Conservation (phyloP, 2,113 vertebrate genomes). For the Mastomys natalensis region DNA sequence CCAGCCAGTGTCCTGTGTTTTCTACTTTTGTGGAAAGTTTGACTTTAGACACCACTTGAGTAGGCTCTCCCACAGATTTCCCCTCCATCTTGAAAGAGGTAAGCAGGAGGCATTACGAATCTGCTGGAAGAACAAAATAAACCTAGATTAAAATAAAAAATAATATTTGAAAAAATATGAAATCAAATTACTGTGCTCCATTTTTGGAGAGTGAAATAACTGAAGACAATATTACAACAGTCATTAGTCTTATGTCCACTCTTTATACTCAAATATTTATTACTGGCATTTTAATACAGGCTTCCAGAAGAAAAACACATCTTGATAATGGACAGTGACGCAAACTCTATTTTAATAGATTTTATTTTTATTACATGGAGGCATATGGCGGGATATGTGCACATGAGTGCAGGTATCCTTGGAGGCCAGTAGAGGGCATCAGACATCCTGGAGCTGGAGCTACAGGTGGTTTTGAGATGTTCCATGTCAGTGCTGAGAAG, state of each 20-base stretch:
- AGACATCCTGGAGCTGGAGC: not conserved
- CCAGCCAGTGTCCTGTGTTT: slow-evolving; percentile 58
- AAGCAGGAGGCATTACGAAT: slow-evolving; percentile 54
- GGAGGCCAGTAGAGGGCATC: not conserved
- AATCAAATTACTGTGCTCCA: not conserved
- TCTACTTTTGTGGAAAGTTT: slow-evolving; percentile 14
- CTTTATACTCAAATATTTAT: slow-evolving; percentile 18
- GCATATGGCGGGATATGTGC: too few species aligned
- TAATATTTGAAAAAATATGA: not conserved
- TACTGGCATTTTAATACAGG: slow-evolving; percentile 22
- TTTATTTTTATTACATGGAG: not conserved
- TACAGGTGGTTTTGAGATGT: not conserved
- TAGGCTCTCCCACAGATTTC: not conserved
- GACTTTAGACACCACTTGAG: slow-evolving; percentile 27
- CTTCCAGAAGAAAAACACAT: not conserved
- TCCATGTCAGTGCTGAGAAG: not conserved
- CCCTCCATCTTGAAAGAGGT: not conserved
- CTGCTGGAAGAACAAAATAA: slow-evolving; percentile 65
- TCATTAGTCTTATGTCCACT: not conserved
- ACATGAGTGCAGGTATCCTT: not conserved
- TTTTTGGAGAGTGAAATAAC: not conserved
- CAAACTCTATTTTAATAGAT: not conserved
- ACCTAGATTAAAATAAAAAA: slow-evolving; percentile 31
- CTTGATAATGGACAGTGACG: not conserved
- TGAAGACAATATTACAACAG: not conserved